Evolutionary conservation across 2,888 invertebrate species (phyloP).

Genomic region (Mallateleia sp.): DNA sequence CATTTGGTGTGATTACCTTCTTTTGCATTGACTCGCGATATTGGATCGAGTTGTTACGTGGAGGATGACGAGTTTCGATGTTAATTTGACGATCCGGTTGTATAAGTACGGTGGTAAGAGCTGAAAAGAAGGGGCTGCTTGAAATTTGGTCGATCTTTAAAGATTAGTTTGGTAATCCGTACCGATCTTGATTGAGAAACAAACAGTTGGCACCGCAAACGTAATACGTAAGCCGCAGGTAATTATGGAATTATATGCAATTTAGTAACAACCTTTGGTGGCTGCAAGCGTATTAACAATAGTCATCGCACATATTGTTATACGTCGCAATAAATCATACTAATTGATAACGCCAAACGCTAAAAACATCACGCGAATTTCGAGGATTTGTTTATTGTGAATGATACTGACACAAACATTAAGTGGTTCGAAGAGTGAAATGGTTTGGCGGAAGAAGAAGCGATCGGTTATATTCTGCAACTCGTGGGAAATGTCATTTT

Average conservation of each 20-base stretch:
- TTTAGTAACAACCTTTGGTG: constrained; percentile 59
- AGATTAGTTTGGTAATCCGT: no score
- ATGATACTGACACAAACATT: no score
- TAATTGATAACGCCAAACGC: constrained; percentile 38
- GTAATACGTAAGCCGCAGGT: constrained; percentile 45
- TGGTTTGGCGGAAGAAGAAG: no score
- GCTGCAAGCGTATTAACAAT: constrained; percentile 54
- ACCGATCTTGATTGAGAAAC: neutral
- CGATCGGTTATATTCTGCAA: no score
- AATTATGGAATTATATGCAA: constrained; percentile 65
- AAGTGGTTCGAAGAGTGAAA: no score
- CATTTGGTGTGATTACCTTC: neutral
- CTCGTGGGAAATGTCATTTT: no score
- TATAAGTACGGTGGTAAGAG: no score
- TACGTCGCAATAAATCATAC: constrained; percentile 45
- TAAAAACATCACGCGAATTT: no score
- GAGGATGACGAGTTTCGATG: neutral
- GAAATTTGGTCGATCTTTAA: no score
- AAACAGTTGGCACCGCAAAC: constrained; percentile 36
- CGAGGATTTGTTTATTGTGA: no score
- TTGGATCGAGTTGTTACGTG: neutral
- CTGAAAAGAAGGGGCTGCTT: no score
- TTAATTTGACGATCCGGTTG: no score
- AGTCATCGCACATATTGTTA: constrained; percentile 14
- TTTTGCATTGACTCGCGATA: neutral